These are phyloP conservation scores for Ramphastos sulfuratus DNA, from an alignment of 2,113 vertebrate genomes.

Conservation along the genomic window DNA sequence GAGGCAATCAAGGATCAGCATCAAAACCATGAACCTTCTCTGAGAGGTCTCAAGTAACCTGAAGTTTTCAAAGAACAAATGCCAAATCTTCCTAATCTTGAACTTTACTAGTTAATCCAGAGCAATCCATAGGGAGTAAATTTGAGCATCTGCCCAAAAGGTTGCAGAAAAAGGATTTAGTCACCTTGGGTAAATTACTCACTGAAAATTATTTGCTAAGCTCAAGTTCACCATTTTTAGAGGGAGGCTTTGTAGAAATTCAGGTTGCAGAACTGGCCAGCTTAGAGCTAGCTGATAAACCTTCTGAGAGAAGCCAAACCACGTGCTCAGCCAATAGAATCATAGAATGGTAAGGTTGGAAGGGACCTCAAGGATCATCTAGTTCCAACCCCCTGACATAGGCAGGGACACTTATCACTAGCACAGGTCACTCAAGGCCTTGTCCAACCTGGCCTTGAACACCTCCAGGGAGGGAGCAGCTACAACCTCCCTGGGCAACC, in stretches of 20 bases:
- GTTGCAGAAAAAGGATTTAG: background rate
- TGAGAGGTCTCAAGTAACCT: background rate
- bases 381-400: too few relatives aligned
- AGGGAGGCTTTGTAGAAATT: background rate
- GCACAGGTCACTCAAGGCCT: too few relatives aligned
- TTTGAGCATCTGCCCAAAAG: background rate
- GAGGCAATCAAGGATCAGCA: background rate
- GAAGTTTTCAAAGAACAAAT: background rate
- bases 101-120: background rate
- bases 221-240: background rate
- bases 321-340: background rate
- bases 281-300: background rate
- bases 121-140: background rate
- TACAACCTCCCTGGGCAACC: too few relatives aligned
- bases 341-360: too few relatives aligned
- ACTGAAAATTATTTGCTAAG: background rate
- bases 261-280: conserved; percentile 8
- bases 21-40: background rate
- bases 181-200: background rate
- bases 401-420: too few relatives aligned
- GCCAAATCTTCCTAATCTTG: background rate
- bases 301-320: conserved; percentile 8
- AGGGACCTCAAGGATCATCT: too few relatives aligned
- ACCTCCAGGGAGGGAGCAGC: too few relatives aligned
- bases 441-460: too few relatives aligned